Evolutionary conservation across 37 sponge, comb jelly and placozoan species (phyloP), one percentile per base, ranked within the genome.

Genomic region (Chondrosia reniformis): DNA sequence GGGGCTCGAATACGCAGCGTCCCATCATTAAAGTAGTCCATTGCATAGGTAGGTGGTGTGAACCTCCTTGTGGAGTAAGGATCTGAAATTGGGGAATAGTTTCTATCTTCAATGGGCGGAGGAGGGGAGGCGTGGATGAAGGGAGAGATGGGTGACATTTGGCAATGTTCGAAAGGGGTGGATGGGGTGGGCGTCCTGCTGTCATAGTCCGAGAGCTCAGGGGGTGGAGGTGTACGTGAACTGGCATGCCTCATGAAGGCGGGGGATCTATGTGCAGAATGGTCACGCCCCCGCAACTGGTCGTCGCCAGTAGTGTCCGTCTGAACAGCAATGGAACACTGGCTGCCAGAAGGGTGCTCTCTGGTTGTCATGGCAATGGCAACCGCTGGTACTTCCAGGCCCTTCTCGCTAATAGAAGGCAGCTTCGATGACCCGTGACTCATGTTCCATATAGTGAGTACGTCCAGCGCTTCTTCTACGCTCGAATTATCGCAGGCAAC

Each of bases 101-200:
- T 78, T 13, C 79, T 67, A 33, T 86, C 72, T 13, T 83, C 83
- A 31, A 90, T 82, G 45, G 85, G 86, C 15, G 91, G 91, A 0
- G 91, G 86, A 46, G 91, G 91, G 21, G 91, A 90, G 19, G 85
- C 80, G 42, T 90, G 91, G 1, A 85, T 80, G 57, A 79, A 84
- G 21, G 80, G 83, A 12, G 55, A 75, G 4, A 75, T 34, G 33
- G 54, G 54, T 15, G 33, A 66, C 27, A 77, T 44, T 30, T 84
- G 82, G 32, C 46, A 80, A 22, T 33, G 40, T 0, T 52, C 46
- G 45, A 37, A 49, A 37, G 67, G 45, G 36, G 71, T 36, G 24
- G 86, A 78, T 22, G 69, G 40, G 33, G 76, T 63, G 0, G 79
- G 74, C 1, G 82, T 87, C 4, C 84, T 75, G 21, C 81, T 84